These are phyloP conservation scores for Lanistes nyassanus DNA, from an alignment of 1,140 invertebrate genomes.

Conservation along the genomic window DNA sequence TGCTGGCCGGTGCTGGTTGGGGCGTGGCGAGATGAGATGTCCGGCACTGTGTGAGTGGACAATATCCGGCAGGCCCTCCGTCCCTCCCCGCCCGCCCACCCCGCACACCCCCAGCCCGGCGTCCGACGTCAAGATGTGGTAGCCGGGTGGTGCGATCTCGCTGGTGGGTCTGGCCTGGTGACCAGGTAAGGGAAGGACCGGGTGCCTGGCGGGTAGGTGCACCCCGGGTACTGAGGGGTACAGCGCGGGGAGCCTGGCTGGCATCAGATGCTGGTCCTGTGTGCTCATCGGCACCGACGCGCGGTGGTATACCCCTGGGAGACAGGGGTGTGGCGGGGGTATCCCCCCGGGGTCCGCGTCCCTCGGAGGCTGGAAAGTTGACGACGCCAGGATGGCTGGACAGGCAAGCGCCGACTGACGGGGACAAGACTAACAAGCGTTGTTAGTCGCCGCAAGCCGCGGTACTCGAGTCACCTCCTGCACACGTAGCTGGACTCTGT, in stretches of 20 bases:
- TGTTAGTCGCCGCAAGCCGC: no score
- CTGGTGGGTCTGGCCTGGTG: not conserved
- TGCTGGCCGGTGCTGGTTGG: conserved; percentile 35
- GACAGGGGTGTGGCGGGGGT: not conserved
- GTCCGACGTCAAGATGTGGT: conserved; percentile 43
- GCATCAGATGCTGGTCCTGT: conserved; percentile 5
- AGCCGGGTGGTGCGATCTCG: conserved; percentile 23
- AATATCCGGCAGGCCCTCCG: conserved; percentile 68
- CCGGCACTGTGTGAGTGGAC: conserved; percentile 70
- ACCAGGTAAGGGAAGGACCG: conserved; percentile 8
- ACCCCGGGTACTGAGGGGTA: not conserved
- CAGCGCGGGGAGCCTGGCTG: conserved; percentile 6
- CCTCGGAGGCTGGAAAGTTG: not conserved
- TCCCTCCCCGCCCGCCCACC: conserved; percentile 13
- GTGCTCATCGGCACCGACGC: not conserved
- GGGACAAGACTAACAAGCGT: not conserved
- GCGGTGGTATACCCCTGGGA: not conserved
- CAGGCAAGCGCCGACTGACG: not conserved
- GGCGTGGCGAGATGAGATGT: conserved; percentile 66
- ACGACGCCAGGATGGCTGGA: conserved; percentile 10
- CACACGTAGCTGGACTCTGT: no score
- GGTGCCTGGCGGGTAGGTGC: conserved; percentile 1
- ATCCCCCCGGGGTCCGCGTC: conserved; percentile 6
- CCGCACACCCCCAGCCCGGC: conserved; percentile 39
- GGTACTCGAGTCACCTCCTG: no score